These are phyloP conservation scores for Scomber japonicus DNA, from an alignment of 2,113 vertebrate genomes.

Conservation along the genomic window DNA sequence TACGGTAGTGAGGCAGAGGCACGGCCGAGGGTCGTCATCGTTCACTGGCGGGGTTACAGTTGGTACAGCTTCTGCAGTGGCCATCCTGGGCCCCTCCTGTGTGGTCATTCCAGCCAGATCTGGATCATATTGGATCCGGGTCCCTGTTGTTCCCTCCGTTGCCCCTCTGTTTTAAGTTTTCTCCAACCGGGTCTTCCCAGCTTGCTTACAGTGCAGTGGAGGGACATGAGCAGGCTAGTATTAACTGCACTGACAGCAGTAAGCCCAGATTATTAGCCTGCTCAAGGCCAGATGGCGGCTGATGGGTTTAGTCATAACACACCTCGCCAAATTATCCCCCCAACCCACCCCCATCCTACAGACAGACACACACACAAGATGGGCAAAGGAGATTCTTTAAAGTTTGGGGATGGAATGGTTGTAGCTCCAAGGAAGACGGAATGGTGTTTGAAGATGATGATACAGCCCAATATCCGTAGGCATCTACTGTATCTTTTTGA, in stretches of 20 bases:
- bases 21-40: constrained; percentile 51
- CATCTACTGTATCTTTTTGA: constrained; percentile 56
- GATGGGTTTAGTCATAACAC: constrained; percentile 82
- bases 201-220: constrained; percentile 51
- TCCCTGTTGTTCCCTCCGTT: constrained; percentile 35
- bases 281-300: constrained; percentile 86
- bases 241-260: constrained; percentile 68
- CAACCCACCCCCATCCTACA: constrained; percentile 11
- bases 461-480: constrained; percentile 51
- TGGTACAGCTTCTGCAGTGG: constrained; percentile 23
- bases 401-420: constrained; percentile 35
- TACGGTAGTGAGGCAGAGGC: constrained; percentile 70
- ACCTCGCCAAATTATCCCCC: constrained; percentile 37
- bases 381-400: constrained; percentile 34
- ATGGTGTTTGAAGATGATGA: constrained; percentile 57
- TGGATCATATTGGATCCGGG: constrained; percentile 41
- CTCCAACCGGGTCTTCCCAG: constrained; percentile 10
- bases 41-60: constrained; percentile 4
- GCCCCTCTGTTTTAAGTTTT: constrained; percentile 51
- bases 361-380: constrained; percentile 24
- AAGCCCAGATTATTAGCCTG: constrained; percentile 87
- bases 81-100: background rate
- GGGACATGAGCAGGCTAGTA: constrained; percentile 52
- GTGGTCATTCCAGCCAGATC: constrained; percentile 44
- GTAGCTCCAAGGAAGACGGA: constrained; percentile 50